Base-by-base conservation (phyloP, 2,113 vertebrate species). In the Piaya cayana region DNA sequence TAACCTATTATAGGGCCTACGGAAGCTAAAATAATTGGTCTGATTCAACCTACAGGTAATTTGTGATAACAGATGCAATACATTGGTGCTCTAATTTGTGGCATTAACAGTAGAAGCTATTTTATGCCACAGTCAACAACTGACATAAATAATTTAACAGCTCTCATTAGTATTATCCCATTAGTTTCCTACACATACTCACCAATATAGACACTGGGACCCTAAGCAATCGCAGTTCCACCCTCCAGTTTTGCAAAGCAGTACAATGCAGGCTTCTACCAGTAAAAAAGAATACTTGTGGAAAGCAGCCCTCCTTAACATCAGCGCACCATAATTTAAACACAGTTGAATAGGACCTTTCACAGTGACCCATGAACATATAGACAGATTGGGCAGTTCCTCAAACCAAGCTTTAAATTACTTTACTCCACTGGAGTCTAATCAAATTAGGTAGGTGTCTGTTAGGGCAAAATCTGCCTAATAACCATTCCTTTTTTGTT, bases 131-230 rank as follows among this genome's bases (percentile, higher is more conserved):
- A 39, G 63, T 82, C 63, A 55, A 6, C 65, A 91, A 88, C 80
- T 85, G 12, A 87, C 39, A 71, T 93, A 92, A 91, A 95, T 91
- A 86, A 96, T 93, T 95, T 47, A 93, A 67, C 63, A 96, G 79
- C 21, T 95, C 64, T 76, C 52, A 81, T 93, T 95, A 91, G 39
- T 36, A 59, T 42, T 59, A 90, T 71, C 50, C 79, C 90, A 91
- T 92, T 78, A 95, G 50, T 26, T 86, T 64, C 75, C 71, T 52
- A 78, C 69, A 68, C 52, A 67, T 7, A 5, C 80, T 88, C 1
- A 0, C 59, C 64, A 52, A 29, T 49, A 22, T 9, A 88, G 69
- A 45, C 47, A 76, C 63, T 91, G 75, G 82, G 75, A 89, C 67
- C 77, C 6, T 0, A 15, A 85, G 63, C 21, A 60, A 91, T 65